Evolutionary conservation across 2,113 vertebrate genomes (phyloP), one percentile per base, ranked within the genome.

Genomic region (Vulpes vulpes): DNA sequence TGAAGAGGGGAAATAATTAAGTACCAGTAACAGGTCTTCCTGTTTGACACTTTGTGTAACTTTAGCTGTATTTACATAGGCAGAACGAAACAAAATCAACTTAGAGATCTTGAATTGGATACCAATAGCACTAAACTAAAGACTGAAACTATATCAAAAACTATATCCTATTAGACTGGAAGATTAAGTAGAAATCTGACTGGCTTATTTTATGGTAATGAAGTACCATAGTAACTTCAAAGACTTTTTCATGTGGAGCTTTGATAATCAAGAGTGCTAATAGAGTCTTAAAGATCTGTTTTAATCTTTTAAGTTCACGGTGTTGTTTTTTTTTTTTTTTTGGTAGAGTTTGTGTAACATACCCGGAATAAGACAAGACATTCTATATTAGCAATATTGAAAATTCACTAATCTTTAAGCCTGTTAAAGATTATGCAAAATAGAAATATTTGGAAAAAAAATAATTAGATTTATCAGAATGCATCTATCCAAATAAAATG

Each of bases 401-500:
- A 65, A 43, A 84, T 5, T 11, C 12, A 67, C 19, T 23, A 65
- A 49, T 73, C 67, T 71, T 8, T 78, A 85, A 22, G 65, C 8
- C 2, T 59, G 5, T 43, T 43, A 43, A 43, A 43, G 6, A 43
- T 43, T 8, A 32, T 55, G 17, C 11, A 53, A 62, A 30, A 20
- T 23, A 64, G 65, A 92, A 64, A 49, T 3, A 69, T 11, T 62
- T 65, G 11, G 43, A 69, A 30, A 32, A 79, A 79, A 55, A 80
- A 59, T 27, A 79, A 69, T 76, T 88, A 35, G 64, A 71, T 67
- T 60, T 82, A 30, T 79, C 32, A 88, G 5, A 35, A 3, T 83
- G 30, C 0, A 83, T 51, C 6, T 5, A 86, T 94, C 22, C 62
- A 90, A 87, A 87, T 85, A 94, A 97, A 86, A 90, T 83, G 55